These are phyloP conservation scores for Arizona elegans DNA, from an alignment of 2,113 vertebrate species.

Conservation along the genomic window DNA sequence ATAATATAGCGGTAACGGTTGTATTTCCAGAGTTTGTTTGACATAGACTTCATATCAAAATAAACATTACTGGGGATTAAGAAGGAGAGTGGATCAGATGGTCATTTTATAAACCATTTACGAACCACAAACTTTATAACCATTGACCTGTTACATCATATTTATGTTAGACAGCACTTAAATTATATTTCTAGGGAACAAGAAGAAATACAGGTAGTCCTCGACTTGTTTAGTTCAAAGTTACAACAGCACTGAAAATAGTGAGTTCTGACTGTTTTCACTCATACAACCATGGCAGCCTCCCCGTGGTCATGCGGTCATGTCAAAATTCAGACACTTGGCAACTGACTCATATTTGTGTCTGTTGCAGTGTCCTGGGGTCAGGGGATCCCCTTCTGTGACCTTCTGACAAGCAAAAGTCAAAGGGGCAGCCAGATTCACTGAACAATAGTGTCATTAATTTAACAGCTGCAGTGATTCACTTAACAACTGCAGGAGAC, in stretches of 20 bases:
- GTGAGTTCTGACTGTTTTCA: background rate
- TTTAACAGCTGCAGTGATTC: background rate
- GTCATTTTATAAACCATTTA: background rate
- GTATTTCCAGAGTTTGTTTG: slow-evolving; percentile 92
- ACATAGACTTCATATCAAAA: slow-evolving; percentile 85
- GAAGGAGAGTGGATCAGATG: slow-evolving; percentile 1
- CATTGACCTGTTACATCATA: background rate
- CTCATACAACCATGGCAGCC: background rate
- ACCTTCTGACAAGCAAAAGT: background rate
- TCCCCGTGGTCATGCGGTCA: background rate
- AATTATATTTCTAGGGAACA: background rate
- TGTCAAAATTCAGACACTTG: background rate
- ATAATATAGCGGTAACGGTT: slow-evolving; percentile 96
- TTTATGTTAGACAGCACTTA: background rate
- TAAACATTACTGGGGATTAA: slow-evolving; percentile 84
- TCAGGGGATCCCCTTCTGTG: background rate
- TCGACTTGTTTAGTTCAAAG: background rate
- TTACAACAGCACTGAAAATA: background rate
- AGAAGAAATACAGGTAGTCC: background rate
- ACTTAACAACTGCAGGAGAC: background rate
- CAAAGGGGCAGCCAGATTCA: background rate
- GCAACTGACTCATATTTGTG: background rate
- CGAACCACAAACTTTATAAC: background rate
- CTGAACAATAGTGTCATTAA: background rate
- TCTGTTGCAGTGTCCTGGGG: background rate